Percentiles rank a stretch among this genome's conserved stretches.
phyloP scores from a whole-genome alignment of 2,113 vertebrate genomes.

The Mesoclemmys tuberculata region DNA sequence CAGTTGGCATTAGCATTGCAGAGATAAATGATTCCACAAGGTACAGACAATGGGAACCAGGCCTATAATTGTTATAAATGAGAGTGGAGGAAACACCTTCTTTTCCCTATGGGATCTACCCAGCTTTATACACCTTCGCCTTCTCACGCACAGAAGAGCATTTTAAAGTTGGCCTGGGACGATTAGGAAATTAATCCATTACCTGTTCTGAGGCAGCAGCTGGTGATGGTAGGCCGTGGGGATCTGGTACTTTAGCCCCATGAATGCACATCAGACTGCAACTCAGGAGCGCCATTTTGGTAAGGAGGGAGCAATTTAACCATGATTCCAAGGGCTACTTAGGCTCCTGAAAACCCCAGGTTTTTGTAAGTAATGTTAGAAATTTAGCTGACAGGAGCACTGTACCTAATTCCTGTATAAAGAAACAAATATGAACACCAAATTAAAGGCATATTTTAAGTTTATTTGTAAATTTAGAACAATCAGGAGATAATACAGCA shows the following conservation, averaged over 20 bases:
- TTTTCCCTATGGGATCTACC: background rate
- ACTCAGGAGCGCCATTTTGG: background rate
- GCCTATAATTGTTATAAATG: background rate
- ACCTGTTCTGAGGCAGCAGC: background rate
- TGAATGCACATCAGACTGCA: background rate
- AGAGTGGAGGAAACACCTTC: accelerated
- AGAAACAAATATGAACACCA: too few species aligned
- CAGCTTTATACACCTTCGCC: accelerated
- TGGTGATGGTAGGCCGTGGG: background rate
- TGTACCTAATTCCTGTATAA: too few species aligned
- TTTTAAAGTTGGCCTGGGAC: background rate
- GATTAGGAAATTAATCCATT: background rate
- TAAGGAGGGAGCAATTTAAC: too few species aligned
- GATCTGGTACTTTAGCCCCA: background rate
- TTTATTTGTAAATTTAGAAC: too few species aligned
- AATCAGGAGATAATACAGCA: too few species aligned
- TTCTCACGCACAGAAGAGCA: accelerated
- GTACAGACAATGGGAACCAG: background rate
- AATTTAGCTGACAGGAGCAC: too few species aligned
- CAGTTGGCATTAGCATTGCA: background rate
- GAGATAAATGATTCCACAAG: background rate
- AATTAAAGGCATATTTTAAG: too few species aligned
- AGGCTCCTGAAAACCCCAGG: too few species aligned
- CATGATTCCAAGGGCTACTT: too few species aligned
- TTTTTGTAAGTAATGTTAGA: too few species aligned